Conservation (phyloP, 2,888 invertebrate species). For the Bellardia pandia region DNA sequence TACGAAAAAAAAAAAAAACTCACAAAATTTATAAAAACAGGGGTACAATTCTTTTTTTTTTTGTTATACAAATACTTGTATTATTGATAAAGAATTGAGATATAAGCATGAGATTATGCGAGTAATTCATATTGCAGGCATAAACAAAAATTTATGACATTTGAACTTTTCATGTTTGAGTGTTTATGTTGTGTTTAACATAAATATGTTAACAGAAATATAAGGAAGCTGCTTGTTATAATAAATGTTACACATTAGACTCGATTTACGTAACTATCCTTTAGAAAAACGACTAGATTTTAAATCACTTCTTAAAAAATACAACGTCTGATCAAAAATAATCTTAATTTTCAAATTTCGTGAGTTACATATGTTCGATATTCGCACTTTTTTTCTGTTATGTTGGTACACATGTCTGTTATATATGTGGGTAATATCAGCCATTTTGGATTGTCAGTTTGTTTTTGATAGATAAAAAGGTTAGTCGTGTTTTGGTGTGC, state of each 20-base stretch:
- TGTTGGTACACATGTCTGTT: too few species aligned
- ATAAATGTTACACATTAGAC: neutral
- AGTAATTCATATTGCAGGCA: constrained; percentile 54
- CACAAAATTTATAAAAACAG: neutral
- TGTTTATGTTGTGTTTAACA: constrained; percentile 2
- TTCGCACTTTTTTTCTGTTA: too few species aligned
- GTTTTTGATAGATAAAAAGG: too few species aligned
- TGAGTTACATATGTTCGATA: too few species aligned
- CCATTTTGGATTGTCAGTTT: too few species aligned
- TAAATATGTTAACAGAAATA: neutral
- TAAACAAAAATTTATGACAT: constrained; percentile 42
- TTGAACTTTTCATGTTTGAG: constrained; percentile 44
- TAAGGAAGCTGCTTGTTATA: neutral
- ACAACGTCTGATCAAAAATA: too few species aligned
- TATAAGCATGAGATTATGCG: constrained; percentile 40
- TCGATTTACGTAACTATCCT: too few species aligned
- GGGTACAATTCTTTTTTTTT: constrained; percentile 40
- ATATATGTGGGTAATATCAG: too few species aligned
- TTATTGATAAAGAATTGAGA: constrained; percentile 61
- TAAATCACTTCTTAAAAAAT: too few species aligned
- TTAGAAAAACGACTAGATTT: too few species aligned
- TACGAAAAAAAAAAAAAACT: constrained; percentile 26
- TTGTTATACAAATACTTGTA: neutral
- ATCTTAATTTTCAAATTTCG: too few species aligned
- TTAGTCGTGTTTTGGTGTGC: too few species aligned